These are phyloP conservation scores for Drosophila nr. perissopoda DNA, from an alignment of 2,888 invertebrate genomes.

Conservation along the genomic window DNA sequence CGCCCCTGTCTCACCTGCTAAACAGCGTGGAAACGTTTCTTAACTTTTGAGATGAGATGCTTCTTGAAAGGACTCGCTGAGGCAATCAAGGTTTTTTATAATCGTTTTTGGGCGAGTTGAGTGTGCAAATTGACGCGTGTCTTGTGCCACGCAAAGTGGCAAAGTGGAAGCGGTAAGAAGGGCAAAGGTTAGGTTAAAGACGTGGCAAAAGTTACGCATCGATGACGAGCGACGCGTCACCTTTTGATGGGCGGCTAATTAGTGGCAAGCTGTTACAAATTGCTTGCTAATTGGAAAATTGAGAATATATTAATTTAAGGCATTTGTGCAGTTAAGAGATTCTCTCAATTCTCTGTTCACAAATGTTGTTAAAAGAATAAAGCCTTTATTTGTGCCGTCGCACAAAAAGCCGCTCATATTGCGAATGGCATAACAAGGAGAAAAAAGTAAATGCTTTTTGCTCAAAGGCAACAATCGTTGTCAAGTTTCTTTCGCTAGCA, in stretches of 20 bases:
- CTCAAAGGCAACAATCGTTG: constrained; percentile 18
- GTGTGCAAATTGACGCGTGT: constrained; percentile 54
- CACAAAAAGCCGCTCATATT: background rate
- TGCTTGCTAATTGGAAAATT: constrained; percentile 60
- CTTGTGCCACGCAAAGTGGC: constrained; percentile 1
- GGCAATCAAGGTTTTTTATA: constrained; percentile 38
- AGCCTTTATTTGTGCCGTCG: background rate
- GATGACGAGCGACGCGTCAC: constrained; percentile 43
- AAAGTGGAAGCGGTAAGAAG: background rate
- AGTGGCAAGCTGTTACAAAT: constrained; percentile 56
- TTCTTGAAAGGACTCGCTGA: constrained; percentile 33
- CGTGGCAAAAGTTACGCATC: constrained; percentile 55
- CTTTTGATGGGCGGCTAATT: constrained; percentile 70
- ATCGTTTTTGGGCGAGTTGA: constrained; percentile 54
- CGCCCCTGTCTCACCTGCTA: background rate
- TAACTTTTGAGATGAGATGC: background rate
- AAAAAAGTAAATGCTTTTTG: constrained; percentile 10
- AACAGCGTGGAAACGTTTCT: background rate
- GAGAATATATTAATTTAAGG: constrained; percentile 2
- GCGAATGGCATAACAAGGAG: background rate
- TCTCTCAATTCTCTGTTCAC: background rate
- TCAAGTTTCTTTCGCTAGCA: constrained; percentile 32
- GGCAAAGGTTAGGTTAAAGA: constrained; percentile 33
- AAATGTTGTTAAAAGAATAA: background rate
- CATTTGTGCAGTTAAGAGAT: background rate